These are phyloP conservation scores for Epinephelus lanceolatus DNA, from an alignment of 2,113 vertebrate genomes.

Conservation along the genomic window DNA sequence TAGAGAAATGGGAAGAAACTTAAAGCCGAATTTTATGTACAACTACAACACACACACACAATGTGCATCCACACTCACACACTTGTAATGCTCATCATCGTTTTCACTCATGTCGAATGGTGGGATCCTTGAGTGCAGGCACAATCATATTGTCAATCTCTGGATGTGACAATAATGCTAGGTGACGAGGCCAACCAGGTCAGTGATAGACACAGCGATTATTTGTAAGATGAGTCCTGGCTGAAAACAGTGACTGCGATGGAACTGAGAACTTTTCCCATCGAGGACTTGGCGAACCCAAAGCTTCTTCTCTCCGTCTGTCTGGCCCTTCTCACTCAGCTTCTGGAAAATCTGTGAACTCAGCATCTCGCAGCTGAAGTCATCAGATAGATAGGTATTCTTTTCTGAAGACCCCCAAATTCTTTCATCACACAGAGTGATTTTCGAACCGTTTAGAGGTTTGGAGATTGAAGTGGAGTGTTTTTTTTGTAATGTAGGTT, in stretches of 20 bases:
- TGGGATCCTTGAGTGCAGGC: slow-evolving; percentile 9
- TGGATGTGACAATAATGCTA: slow-evolving; percentile 58
- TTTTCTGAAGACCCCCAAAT: slow-evolving; percentile 20
- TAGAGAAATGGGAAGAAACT: slow-evolving; percentile 11
- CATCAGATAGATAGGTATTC: slow-evolving; percentile 32
- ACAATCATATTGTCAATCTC: slow-evolving; percentile 57
- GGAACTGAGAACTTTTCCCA: slow-evolving; percentile 59
- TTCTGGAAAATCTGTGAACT: slow-evolving; percentile 39
- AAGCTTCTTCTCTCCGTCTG: slow-evolving; percentile 9
- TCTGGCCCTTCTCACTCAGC: slow-evolving; percentile 37
- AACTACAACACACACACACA: slow-evolving; percentile 1
- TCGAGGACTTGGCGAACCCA: slow-evolving; percentile 46
- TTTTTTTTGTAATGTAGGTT: slow-evolving; percentile 16
- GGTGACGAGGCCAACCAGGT: slow-evolving; percentile 59
- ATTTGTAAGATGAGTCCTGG: slow-evolving; percentile 80
- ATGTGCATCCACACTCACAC: neutral
- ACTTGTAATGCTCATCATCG: slow-evolving; percentile 15
- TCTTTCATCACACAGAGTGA: slow-evolving; percentile 35
- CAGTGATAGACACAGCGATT: slow-evolving; percentile 69
- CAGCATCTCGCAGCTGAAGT: slow-evolving; percentile 30
- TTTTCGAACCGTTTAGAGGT: slow-evolving; percentile 49
- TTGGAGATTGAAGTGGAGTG: neutral
- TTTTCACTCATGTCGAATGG: slow-evolving; percentile 26
- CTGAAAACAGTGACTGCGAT: slow-evolving; percentile 61
- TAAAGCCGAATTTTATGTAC: slow-evolving; percentile 4